These are phyloP conservation scores for Corvus moneduloides DNA, from an alignment of 2,113 vertebrate species.

Conservation along the genomic window DNA sequence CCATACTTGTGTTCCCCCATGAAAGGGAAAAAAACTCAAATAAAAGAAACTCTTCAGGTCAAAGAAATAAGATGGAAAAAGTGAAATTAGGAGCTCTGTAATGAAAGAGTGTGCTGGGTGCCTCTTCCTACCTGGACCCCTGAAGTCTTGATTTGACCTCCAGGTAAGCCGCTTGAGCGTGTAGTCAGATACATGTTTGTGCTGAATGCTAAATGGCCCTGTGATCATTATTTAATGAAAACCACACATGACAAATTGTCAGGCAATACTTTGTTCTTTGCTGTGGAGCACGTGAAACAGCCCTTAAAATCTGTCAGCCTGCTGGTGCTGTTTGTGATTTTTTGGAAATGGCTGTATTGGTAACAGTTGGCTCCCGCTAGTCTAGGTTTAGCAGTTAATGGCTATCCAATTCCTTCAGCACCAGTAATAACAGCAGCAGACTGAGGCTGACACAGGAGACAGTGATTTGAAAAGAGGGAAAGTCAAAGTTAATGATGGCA, in stretches of 20 bases:
- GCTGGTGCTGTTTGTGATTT: background rate
- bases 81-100: background rate
- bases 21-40: background rate
- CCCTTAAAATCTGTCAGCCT: background rate
- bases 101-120: background rate
- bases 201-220: background rate
- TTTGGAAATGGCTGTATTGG: background rate
- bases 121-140: background rate
- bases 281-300: background rate
- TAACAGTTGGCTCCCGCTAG: conserved; percentile 2
- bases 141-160: background rate
- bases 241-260: background rate
- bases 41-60: background rate
- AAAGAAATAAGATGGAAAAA: background rate
- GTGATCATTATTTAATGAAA: background rate
- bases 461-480: background rate
- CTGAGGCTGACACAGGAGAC: background rate
- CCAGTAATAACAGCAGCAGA: background rate
- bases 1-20: background rate
- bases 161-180: background rate
- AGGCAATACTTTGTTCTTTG: background rate
- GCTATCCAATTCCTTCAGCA: conserved; percentile 20
- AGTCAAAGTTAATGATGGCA: background rate
- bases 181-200: background rate
- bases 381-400: background rate